Evolutionary conservation across 2,888 invertebrate species (phyloP).

Genomic region (Anorthoa munda): DNA sequence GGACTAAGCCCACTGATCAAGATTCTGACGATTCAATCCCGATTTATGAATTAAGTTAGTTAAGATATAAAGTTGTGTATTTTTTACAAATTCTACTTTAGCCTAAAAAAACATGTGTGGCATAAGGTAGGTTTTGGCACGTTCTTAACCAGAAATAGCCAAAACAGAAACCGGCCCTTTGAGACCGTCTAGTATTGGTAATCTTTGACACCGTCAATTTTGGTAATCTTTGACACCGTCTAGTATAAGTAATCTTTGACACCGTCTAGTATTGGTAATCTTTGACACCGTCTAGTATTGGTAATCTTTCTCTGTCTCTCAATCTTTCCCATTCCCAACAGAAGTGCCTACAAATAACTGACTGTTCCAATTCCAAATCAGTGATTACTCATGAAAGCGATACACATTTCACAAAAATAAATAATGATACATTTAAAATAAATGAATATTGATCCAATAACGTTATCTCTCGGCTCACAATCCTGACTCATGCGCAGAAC

Average conservation of each 20-base stretch:
- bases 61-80: too few relatives aligned
- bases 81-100: too few relatives aligned
- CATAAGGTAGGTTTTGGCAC: too few relatives aligned
- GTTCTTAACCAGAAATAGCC: too few relatives aligned
- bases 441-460: constrained; percentile 60
- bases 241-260: too few relatives aligned
- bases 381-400: constrained; percentile 12
- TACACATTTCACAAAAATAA: constrained; percentile 32
- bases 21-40: too few relatives aligned
- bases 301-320: background rate
- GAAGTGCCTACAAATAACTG: background rate
- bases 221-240: background rate
- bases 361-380: background rate
- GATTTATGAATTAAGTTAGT: too few relatives aligned
- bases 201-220: background rate
- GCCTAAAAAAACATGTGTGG: too few relatives aligned
- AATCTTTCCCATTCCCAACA: background rate
- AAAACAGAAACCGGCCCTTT: too few relatives aligned
- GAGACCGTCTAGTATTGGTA: background rate
- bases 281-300: background rate
- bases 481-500: constrained; percentile 69
- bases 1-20: too few relatives aligned
- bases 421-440: constrained; percentile 41
- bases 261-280: background rate
- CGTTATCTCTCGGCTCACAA: constrained; percentile 57